Evolutionary conservation across 2,113 vertebrate species (phyloP).

Genomic region (Leptodactylus fuscus): DNA sequence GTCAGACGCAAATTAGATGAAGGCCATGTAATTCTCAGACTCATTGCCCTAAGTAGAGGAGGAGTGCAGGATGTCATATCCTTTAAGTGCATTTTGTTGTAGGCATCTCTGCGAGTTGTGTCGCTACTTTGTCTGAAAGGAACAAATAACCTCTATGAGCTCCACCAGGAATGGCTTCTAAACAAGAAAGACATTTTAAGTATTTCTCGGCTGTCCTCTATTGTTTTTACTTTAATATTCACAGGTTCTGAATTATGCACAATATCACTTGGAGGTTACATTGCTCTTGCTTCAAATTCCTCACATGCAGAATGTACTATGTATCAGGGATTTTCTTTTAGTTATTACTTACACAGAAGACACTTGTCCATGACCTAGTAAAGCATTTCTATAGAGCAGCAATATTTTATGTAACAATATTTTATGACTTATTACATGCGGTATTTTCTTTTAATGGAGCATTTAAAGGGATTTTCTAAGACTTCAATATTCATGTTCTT

Average conservation of each 20-base stretch:
- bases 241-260: constrained; percentile 53
- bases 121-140: neutral
- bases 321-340: neutral
- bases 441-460: neutral
- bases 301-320: neutral
- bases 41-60: constrained; percentile 6
- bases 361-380: neutral
- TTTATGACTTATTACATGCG: neutral
- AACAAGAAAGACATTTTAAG: constrained; percentile 56
- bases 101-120: neutral
- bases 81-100: constrained; percentile 53
- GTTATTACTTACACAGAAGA: neutral
- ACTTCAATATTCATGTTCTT: too few species aligned
- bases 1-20: neutral
- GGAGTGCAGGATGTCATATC: neutral
- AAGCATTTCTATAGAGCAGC: neutral
- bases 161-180: constrained; percentile 38
- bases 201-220: constrained; percentile 27
- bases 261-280: constrained; percentile 56
- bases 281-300: constrained; percentile 8
- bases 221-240: constrained; percentile 55
- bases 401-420: neutral
- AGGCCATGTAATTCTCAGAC: neutral
- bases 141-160: constrained; percentile 34
- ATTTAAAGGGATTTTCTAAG: neutral